phyloP scores from a whole-genome alignment of 1,140 invertebrate genomes.

The Drosophila bifasciata region DNA sequence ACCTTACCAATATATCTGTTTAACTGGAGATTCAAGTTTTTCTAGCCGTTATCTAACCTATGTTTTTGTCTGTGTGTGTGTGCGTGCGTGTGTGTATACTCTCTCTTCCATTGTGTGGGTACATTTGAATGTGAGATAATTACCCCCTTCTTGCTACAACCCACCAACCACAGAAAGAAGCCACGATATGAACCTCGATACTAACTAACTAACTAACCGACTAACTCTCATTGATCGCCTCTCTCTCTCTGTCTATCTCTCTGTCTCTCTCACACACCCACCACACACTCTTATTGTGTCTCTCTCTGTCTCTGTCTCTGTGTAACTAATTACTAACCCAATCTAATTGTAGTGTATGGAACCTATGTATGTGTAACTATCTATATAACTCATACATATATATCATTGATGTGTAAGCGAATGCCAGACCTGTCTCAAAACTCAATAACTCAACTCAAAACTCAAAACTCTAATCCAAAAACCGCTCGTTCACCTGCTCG shows the following conservation, averaged over 20 bases:
- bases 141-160: slow-evolving; percentile 11
- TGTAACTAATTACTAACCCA: slow-evolving; percentile 24
- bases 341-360: slow-evolving; percentile 41
- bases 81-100: slow-evolving; percentile 6
- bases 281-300: slow-evolving; percentile 11
- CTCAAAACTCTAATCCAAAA: slow-evolving; percentile 12
- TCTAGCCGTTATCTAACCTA: slow-evolving; percentile 6
- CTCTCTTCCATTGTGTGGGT: slow-evolving; percentile 47
- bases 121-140: slow-evolving; percentile 31
- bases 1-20: slow-evolving; percentile 6
- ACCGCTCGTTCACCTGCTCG: slow-evolving; percentile 36
- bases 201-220: slow-evolving; percentile 29
- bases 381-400: slow-evolving; percentile 31
- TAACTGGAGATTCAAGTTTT: no score
- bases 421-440: slow-evolving; percentile 41
- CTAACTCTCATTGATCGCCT: slow-evolving; percentile 26
- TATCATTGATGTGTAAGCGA: slow-evolving; percentile 52
- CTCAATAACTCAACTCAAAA: slow-evolving; percentile 33
- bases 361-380: slow-evolving; percentile 41
- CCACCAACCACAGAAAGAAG: slow-evolving; percentile 10
- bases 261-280: slow-evolving; percentile 10
- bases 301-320: slow-evolving; percentile 8
- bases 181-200: slow-evolving; percentile 21
- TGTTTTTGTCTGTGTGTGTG: not conserved
- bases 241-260: slow-evolving; percentile 16